Base-by-base conservation (phyloP, 2,888 invertebrate genomes). In the Tridacna crocea region DNA sequence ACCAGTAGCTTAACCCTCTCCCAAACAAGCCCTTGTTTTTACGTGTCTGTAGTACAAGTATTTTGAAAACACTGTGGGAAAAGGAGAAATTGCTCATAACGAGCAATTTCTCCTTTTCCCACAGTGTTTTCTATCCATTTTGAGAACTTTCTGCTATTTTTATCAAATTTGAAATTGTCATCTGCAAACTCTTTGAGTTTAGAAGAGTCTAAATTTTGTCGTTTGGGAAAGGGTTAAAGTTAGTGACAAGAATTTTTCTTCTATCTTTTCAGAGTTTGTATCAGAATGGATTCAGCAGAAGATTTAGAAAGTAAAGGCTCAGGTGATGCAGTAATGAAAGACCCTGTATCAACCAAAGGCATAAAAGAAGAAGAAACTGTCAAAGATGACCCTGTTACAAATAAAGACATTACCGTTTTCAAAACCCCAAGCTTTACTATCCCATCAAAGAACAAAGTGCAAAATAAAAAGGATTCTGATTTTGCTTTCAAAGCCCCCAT, bases 351-450 rank as follows among this genome's bases (percentile, higher is more conserved):
- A 19, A 12, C 4, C 19, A 46, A 27, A n/a, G 66, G 46, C 17
- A n/a, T 19, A 19, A 19, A 19, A 36, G 17, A 63, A 26, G 24
- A 63, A 11, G 27, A 63, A 27, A 26, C 19, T 27, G 27, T 27
- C 15, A 15, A 19, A 22, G 66, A 66, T 11, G 15, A 17, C 36
- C n/a, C 26, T n/a, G n/a, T 15, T 19, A 66, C 11, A 66, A 6
- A n/a, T 17, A 17, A 36, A 46, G 72, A 77, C 15, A 63, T 2
- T 46, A 48, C 17, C 19, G 55, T 46, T 61, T 86, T 86, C 72
- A 86, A 86, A 68, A 82, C 86, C 8, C 86, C 86, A 63, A 84
- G 83, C 70, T 86, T 86, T 82, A 55, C 80, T 19, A 83, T 86
- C 22, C 77, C 86, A 15, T 76, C 65, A 27, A 86, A 80, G 72